These are phyloP conservation scores for Quiscalus mexicanus DNA, from an alignment of 2,113 vertebrate genomes.

Conservation along the genomic window DNA sequence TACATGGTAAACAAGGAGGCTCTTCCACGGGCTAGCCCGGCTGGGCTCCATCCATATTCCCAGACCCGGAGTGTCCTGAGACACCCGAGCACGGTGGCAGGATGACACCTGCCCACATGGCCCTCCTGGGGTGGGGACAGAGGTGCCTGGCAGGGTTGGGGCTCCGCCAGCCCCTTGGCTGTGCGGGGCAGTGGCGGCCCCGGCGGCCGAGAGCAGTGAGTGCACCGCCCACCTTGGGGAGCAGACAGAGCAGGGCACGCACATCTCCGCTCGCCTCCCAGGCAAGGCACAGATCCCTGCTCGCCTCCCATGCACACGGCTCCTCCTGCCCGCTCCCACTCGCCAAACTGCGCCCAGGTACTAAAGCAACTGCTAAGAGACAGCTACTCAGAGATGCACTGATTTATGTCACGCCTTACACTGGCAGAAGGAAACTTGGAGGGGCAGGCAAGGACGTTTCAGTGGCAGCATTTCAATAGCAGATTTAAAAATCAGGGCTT, in stretches of 20 bases:
- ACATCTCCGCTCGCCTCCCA: too few species aligned
- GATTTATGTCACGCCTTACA: background rate
- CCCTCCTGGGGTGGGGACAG: background rate
- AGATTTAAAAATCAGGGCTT: background rate
- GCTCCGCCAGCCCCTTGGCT: background rate
- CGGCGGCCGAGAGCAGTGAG: accelerated
- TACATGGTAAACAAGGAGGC: background rate
- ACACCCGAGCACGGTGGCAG: accelerated
- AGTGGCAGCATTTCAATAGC: background rate
- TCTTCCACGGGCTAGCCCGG: accelerated
- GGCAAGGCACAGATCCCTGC: background rate
- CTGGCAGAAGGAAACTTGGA: background rate
- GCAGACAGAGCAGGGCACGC: background rate
- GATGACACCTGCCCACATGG: accelerated
- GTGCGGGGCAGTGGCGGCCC: accelerated
- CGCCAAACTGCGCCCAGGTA: accelerated
- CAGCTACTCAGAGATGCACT: background rate
- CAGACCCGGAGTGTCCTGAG: background rate
- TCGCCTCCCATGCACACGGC: background rate
- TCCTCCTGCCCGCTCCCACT: background rate
- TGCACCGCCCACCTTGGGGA: background rate
- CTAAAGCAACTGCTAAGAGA: background rate
- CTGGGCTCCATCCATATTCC: background rate
- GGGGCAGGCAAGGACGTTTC: background rate
- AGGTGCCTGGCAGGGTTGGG: accelerated